A percentile compares a stretch with the other conserved stretches of the same genome.
Conservation (phyloP, 2,113 vertebrate species). For the Heptranchias perlo region DNA sequence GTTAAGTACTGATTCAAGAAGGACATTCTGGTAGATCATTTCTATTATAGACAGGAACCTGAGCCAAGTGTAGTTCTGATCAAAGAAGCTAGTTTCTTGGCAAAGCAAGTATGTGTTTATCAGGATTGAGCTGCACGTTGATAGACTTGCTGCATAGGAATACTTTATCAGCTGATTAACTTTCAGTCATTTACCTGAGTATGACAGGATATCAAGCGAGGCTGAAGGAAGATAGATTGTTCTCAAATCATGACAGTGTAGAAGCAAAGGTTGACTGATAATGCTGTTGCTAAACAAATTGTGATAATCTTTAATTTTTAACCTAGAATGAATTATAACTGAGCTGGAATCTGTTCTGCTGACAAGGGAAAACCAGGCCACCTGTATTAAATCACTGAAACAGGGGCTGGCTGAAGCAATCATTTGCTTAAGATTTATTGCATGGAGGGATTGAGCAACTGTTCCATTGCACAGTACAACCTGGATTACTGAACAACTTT, state of each 20-base stretch:
- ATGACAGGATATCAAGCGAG: background rate
- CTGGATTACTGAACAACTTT: constrained; percentile 43
- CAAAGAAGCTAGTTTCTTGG: background rate
- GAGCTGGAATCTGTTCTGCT: constrained; percentile 26
- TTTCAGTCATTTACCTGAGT: background rate
- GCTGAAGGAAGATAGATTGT: background rate
- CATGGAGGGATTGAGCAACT: constrained; percentile 14
- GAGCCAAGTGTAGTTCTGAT: background rate
- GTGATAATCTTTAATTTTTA: constrained; percentile 29
- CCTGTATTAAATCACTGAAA: constrained; percentile 30
- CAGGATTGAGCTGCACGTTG: background rate
- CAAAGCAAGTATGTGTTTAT: background rate
- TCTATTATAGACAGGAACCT: background rate
- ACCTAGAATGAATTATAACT: constrained; percentile 13
- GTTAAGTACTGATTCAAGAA: background rate
- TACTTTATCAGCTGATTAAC: constrained; percentile 13
- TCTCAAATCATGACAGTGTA: background rate
- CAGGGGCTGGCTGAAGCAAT: constrained; percentile 18
- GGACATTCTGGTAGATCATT: background rate
- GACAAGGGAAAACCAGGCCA: constrained; percentile 30
- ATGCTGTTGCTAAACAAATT: constrained; percentile 11
- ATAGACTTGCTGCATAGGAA: background rate
- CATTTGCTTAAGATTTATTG: constrained; percentile 37
- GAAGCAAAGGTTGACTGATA: constrained; percentile 4
- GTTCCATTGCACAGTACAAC: constrained; percentile 40